phyloP scores from a whole-genome alignment of 2,888 invertebrate genomes.

The Pollenia angustigena region DNA sequence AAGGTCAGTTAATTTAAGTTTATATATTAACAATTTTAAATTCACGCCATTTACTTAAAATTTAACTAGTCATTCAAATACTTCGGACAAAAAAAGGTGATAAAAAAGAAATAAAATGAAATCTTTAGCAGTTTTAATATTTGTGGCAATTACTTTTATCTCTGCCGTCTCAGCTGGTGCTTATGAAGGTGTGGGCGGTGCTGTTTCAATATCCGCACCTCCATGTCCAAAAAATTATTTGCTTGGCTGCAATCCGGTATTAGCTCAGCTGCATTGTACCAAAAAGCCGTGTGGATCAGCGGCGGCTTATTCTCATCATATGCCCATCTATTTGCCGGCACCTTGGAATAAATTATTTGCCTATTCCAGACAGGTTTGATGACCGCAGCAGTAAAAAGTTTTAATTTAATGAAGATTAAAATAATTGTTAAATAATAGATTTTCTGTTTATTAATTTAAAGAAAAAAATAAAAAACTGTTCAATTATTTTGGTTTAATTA shows the following conservation, averaged over 20 bases:
- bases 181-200: not conserved
- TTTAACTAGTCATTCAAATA: not conserved
- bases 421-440: not conserved
- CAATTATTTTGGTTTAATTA: too few species aligned
- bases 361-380: not conserved
- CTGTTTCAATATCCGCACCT: slow-evolving; percentile 41
- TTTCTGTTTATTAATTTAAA: too few species aligned
- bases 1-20: too few species aligned
- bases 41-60: too few species aligned
- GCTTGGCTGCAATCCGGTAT: slow-evolving; percentile 27
- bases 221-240: slow-evolving; percentile 53
- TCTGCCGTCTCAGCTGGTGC: slow-evolving; percentile 12
- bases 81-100: not conserved
- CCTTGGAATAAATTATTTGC: slow-evolving; percentile 12
- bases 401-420: not conserved
- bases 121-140: not conserved
- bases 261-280: slow-evolving; percentile 21
- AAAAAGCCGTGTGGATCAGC: not conserved
- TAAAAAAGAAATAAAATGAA: slow-evolving; percentile 8
- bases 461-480: too few species aligned
- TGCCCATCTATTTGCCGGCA: slow-evolving; percentile 19
- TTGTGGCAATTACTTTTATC: not conserved
- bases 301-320: slow-evolving; percentile 12
- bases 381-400: not conserved
- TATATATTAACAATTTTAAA: too few species aligned